Base-by-base conservation (phyloP, 2,888 invertebrate genomes). In the Aphodius sticticus region DNA sequence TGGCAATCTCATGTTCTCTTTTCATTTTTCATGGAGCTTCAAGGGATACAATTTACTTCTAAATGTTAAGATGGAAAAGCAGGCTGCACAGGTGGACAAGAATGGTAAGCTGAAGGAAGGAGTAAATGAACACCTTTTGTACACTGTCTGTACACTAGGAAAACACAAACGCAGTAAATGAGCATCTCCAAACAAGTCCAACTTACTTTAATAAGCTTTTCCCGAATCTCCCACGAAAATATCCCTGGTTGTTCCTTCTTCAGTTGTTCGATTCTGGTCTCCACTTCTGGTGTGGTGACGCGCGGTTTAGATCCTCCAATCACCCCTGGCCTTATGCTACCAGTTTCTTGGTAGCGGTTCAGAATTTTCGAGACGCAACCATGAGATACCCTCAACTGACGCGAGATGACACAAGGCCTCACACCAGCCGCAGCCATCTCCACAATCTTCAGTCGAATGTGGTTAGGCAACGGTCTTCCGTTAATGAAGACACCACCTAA, bases 401-500 rank as follows among this genome's bases (percentile, higher is more conserved):
- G 92, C 53, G 97, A 97, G 88, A 99, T 99, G 85, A 98, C 97
- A 88, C 99, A 99, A 12, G 99, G 99, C 76, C 98, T 91, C 5
- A 98, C 94, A 4, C 98, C 98, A 0, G 95, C 95, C 2, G 97
- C 96, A 0, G 98, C 98, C 96, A 99, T 95, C 91, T 99, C 97
- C 71, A 99, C 97, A 84, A 99, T 99, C 91, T 97, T 96, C 86
- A 97, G 91, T 12, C 99, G 93, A 85, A 97, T 96, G 90, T 98
- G 97, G 89, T 98, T 97, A 14, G 99, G 99, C 82, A 99, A 91
- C 0, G 99, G 99, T 37, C 99, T 94, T 0, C 99, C 99, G 90
- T 99, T 99, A 89, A 99, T 99, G 90, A 99, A 99, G 70, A 99
- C 97, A 70, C 99, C 99, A 80, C 99, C 99, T 78, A 99, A 92